Evolutionary conservation across 2,797 vertebrate genomes (phyloP).

Genomic region (Notolepis coatsorum): DNA sequence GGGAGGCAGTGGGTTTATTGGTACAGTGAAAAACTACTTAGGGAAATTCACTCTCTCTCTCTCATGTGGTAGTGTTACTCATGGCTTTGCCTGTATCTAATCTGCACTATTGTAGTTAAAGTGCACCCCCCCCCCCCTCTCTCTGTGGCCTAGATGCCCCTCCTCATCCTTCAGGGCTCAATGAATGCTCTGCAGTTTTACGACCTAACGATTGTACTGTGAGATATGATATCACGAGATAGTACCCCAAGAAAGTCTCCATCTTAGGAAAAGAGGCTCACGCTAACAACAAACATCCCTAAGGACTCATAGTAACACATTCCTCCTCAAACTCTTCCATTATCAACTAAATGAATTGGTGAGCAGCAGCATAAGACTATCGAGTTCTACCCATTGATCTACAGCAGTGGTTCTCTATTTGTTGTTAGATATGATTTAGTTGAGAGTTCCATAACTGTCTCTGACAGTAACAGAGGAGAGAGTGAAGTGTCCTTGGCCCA

Average conservation of each 20-base stretch:
- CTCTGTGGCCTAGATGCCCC: background rate
- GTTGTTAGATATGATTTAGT: too few species aligned
- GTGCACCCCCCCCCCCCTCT: too few species aligned
- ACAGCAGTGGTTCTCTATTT: too few species aligned
- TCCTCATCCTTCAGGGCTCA: background rate
- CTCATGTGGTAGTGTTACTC: background rate
- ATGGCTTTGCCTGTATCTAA: background rate
- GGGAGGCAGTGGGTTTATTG: constrained; percentile 4
- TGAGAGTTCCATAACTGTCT: too few species aligned
- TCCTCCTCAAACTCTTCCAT: background rate
- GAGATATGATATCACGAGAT: background rate
- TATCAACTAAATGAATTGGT: too few species aligned
- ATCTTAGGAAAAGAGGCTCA: background rate
- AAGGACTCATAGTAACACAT: constrained; percentile 13
- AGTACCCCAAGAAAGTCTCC: background rate
- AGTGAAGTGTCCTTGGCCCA: too few species aligned
- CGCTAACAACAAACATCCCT: background rate
- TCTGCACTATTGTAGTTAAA: background rate
- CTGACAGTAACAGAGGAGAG: too few species aligned
- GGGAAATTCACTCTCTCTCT: constrained; percentile 3
- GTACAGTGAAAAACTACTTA: constrained; percentile 10
- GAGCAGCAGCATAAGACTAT: too few species aligned
- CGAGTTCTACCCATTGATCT: too few species aligned
- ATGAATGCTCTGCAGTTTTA: background rate
- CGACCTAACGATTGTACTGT: background rate